Base-by-base conservation (phyloP, 30 jellyfish, hydroid and myxozoan genomes). In the Aurelia coerulea region DNA sequence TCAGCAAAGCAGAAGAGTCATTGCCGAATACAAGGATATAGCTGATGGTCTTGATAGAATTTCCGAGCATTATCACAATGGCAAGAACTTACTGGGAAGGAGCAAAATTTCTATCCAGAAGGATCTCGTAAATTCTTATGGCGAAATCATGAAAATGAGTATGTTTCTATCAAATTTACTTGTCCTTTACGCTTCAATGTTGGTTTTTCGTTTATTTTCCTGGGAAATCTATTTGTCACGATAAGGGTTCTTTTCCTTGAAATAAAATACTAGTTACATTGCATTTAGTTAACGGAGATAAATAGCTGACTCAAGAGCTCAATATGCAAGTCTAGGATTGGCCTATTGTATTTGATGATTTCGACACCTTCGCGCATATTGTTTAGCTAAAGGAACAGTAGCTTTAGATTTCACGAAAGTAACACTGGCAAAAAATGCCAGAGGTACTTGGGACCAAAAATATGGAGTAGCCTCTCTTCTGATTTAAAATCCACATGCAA, bases 1-100 rank as follows among this genome's bases (percentile, higher is more conserved):
- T 66, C 77, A 66, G 37, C 77, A 66, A 32, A 66, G 59, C 23
- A 66, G 46, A 29, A 49, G 19, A 66, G 10, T 66, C 77, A 66
- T 66, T 4, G 5, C 77, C 51, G 46, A 66, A 32, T 66, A n/a
- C 77, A 66, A 66, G 6, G 77, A 66, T 23, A 66, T 66, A 23
- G 19, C 51, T 66, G 77, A 66, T 0, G 46, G 46, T 5, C 37
- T 66, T 16, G 51, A 66, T 41, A 41, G 23, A 15, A 15, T 66
- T 19, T 66, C 77, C 3, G n/a, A 7, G 19, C 37, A 32, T 29
- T 66, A 66, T 49, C 37, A n/a, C 51, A 41, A 66, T 66, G 77
- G 77, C 2, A 66, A 66, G 46, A 19, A 66, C n/a, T 14, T 66
- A 17, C 46, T n/a, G 37, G 77, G 77, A 29, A 32, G 23, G 23